A percentile compares a stretch with the other conserved stretches of the same genome.
phyloP scores from a whole-genome alignment of 1,140 invertebrate species.

The Drosophila chauvacae region DNA sequence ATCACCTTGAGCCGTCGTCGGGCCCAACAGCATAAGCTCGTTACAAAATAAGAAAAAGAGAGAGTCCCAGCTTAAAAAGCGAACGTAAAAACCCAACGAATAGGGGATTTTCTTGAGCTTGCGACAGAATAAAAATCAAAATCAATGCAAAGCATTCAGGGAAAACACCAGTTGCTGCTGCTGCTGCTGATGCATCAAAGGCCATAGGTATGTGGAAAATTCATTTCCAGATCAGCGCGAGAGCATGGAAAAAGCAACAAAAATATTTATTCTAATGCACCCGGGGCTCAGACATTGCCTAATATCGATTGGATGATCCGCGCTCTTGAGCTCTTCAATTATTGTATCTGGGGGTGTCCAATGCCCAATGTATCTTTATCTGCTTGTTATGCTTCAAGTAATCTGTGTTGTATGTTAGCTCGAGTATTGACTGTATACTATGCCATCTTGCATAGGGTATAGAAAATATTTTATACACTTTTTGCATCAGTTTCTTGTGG shows the following conservation, averaged over 20 bases:
- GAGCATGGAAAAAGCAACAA: constrained; percentile 30
- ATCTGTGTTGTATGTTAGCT: constrained; percentile 32
- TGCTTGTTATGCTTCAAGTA: constrained; percentile 31
- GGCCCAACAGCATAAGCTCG: constrained; percentile 58
- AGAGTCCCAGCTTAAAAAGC: constrained; percentile 44
- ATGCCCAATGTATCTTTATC: constrained; percentile 8
- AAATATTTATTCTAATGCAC: constrained; percentile 40
- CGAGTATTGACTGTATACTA: constrained; percentile 44
- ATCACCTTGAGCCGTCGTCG: constrained; percentile 61
- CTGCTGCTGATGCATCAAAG: constrained; percentile 50
- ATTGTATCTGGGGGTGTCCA: constrained; percentile 11
- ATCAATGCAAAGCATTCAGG: constrained; percentile 27
- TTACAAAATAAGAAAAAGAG: constrained; percentile 44
- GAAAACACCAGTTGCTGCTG: constrained; percentile 4
- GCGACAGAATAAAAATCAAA: constrained; percentile 17
- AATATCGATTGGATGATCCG: constrained; percentile 48
- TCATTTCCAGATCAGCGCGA: constrained; percentile 29
- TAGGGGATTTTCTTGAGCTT: constrained; percentile 9
- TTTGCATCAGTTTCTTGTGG: constrained; percentile 24
- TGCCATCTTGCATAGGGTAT: constrained; percentile 38
- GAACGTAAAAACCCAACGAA: constrained; percentile 27
- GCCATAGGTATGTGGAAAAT: constrained; percentile 43
- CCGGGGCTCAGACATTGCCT: constrained; percentile 6
- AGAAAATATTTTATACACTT: constrained; percentile 68
- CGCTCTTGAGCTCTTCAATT: constrained; percentile 45